Evolutionary conservation across 2,113 vertebrate species (phyloP), one percentile per base, ranked within the genome.

Genomic region (Etheostoma cragini): DNA sequence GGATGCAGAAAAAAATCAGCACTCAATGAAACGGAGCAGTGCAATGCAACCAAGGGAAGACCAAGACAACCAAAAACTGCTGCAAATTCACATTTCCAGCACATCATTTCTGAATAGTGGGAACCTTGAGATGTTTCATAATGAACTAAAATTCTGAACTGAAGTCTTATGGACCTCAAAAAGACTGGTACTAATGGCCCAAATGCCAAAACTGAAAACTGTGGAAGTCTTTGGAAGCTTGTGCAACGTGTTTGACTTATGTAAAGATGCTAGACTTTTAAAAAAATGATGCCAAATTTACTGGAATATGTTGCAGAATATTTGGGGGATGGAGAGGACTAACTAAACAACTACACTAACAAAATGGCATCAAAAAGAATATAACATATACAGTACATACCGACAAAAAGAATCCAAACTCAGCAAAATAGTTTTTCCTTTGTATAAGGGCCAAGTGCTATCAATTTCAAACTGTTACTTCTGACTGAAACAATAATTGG

Each of bases 381-480:
- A 86, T 70, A 90, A 76, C 73, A 67, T 90, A 93, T 87, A 89
- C 73, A 80, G 68, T 76, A 88, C 74, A 89, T 76, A 90, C 73
- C 21, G 60, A 89, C 82, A 77, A 89, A 84, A 91, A 85, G 69
- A 94, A 89, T 82, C 91, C 78, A 90, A 94, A 92, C 85, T 87
- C 81, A 76, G 85, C 88, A 89, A 89, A 87, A 91, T 88, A 66
- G 81, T 92, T 93, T 94, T 94, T 88, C 89, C 93, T 96, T 95
- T 95, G 95, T 97, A 96, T 88, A 88, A 97, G 95, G 96, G 96
- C 95, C 95, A 94, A 91, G 95, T 92, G 95, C 94, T 94, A 93
- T 94, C 93, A 95, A 96, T 97, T 96, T 96, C 94, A 96, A 96
- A 96, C 96, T 96, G 96, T 96, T 96, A 95, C 95, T 97, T 96